These are phyloP conservation scores for Caenorhabditis brenneri DNA, from an alignment of 1,140 invertebrate species.

Conservation along the genomic window DNA sequence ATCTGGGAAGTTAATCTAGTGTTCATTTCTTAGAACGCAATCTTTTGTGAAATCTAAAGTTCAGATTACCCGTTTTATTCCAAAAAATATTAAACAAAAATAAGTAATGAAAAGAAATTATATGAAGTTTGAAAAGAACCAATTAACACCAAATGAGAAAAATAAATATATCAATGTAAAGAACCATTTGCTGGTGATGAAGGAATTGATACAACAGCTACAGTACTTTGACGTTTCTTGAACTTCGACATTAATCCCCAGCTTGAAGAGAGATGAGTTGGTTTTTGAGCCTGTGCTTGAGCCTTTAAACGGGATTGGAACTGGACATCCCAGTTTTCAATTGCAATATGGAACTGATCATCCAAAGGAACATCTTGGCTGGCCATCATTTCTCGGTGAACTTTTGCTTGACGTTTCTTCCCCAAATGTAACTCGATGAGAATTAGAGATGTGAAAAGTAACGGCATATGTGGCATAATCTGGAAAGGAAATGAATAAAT, in stretches of 20 bases:
- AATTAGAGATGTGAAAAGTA: neutral
- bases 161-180: neutral
- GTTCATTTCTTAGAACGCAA: no score
- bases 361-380: slow-evolving; percentile 1
- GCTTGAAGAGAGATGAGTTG: neutral
- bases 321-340: slow-evolving; percentile 8
- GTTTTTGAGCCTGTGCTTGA: neutral
- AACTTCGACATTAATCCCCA: neutral
- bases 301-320: slow-evolving; percentile 2
- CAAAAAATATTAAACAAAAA: no score
- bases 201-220: neutral
- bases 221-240: neutral
- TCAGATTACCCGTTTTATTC: no score
- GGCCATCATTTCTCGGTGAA: slow-evolving; percentile 17
- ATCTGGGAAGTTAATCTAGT: no score
- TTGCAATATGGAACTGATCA: slow-evolving; percentile 4
- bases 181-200: neutral
- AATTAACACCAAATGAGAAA: no score
- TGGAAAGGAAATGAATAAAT: neutral
- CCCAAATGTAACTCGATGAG: neutral
- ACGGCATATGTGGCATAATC: slow-evolving; percentile 15
- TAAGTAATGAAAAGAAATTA: no score
- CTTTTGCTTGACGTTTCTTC: neutral
- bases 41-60: no score
- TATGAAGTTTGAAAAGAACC: neutral